phyloP scores from a whole-genome alignment of 2,797 vertebrate genomes.

The Gymnodraco acuticeps region DNA sequence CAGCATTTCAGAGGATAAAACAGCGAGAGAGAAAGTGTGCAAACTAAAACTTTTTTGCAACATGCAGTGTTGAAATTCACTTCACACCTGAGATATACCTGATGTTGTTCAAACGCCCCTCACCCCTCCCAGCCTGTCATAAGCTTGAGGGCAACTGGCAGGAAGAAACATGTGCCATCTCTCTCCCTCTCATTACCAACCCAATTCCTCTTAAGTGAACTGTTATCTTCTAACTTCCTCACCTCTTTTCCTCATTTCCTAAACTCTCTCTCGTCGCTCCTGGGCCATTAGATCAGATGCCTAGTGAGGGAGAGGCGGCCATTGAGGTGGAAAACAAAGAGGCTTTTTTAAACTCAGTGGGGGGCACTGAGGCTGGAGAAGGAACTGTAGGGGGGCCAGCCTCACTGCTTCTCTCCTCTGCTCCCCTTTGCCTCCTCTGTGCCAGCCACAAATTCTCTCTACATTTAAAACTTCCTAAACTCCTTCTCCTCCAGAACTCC shows the following conservation, averaged over 20 bases:
- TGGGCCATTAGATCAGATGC: conserved; percentile 57
- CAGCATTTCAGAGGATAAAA: conserved; percentile 12
- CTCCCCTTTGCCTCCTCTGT: conserved; percentile 7
- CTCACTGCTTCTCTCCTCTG: conserved; percentile 23
- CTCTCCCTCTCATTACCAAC: conserved; percentile 25
- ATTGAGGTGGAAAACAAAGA: conserved; percentile 60
- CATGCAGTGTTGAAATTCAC: conserved; percentile 54
- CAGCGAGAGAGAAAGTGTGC: conserved; percentile 40
- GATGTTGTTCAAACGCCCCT: conserved; percentile 45
- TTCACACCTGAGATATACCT: conserved; percentile 63
- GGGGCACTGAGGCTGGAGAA: conserved; percentile 40
- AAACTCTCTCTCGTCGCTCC: conserved; percentile 18
- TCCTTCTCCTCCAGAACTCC: neutral
- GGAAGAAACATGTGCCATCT: conserved; percentile 26
- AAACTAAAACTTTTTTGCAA: conserved; percentile 34
- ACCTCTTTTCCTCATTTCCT: neutral
- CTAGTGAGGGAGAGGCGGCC: conserved; percentile 24
- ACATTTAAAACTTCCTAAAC: conserved; percentile 14
- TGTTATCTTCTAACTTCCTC: neutral
- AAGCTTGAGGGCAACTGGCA: conserved; percentile 59
- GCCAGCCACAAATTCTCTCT: conserved; percentile 17
- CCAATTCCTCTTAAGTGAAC: conserved; percentile 39
- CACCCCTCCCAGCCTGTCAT: conserved; percentile 33
- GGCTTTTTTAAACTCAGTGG: conserved; percentile 48
- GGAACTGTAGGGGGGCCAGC: conserved; percentile 46